These are phyloP conservation scores for Callyntrura guangdongensis DNA, from an alignment of 2,888 invertebrate genomes.

Conservation along the genomic window DNA sequence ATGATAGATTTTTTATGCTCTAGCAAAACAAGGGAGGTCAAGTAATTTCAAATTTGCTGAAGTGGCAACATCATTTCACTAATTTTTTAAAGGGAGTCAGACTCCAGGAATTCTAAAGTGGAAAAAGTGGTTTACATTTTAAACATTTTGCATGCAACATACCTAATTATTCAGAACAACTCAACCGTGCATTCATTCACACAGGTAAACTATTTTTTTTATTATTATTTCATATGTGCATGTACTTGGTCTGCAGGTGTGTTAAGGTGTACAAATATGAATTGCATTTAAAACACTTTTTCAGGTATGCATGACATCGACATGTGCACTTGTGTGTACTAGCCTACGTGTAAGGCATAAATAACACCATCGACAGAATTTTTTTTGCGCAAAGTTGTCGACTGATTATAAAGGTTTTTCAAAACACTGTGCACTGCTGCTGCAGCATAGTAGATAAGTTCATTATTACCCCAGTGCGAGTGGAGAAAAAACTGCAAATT, in stretches of 20 bases:
- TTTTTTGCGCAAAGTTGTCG: not conserved
- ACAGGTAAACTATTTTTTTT: not conserved
- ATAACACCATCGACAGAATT: not conserved
- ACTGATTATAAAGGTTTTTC: not conserved
- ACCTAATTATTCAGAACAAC: slow-evolving; percentile 32
- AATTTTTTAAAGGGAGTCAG: slow-evolving; percentile 20
- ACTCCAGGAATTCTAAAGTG: slow-evolving; percentile 35
- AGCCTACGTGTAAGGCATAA: not conserved
- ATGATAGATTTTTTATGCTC: slow-evolving; percentile 34
- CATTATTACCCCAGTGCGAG: slow-evolving; percentile 2
- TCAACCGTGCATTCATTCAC: not conserved
- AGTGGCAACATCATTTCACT: slow-evolving; percentile 68
- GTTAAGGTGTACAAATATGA: slow-evolving; percentile 47
- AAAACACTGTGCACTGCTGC: not conserved
- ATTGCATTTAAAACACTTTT: slow-evolving; percentile 27
- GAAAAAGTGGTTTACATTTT: slow-evolving; percentile 28
- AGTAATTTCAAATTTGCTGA: slow-evolving; percentile 71
- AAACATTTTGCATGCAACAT: slow-evolving; percentile 23
- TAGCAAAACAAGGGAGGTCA: slow-evolving; percentile 40
- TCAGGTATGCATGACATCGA: slow-evolving; percentile 12
- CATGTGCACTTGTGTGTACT: slow-evolving; percentile 1
- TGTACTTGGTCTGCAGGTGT: slow-evolving; percentile 24
- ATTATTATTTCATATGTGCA: not conserved
- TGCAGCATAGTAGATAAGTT: not conserved
- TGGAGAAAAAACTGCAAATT: slow-evolving; percentile 71